These are phyloP conservation scores for Mobula birostris DNA, from an alignment of 2,113 vertebrate species.

Conservation along the genomic window DNA sequence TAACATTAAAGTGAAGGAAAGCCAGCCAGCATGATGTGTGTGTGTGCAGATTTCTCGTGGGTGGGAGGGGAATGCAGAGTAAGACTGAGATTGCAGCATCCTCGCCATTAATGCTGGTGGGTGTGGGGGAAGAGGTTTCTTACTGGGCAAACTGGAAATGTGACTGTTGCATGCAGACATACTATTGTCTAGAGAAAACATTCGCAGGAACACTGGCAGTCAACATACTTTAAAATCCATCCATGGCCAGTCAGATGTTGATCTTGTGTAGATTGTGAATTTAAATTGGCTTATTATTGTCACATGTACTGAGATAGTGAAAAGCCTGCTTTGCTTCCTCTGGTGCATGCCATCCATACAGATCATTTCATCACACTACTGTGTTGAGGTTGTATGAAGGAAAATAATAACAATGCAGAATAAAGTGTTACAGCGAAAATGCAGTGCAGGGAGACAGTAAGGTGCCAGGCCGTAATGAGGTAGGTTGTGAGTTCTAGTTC, in stretches of 20 bases:
- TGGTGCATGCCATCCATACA: too few relatives aligned
- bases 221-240: neutral
- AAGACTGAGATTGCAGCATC: neutral
- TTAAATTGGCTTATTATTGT: neutral
- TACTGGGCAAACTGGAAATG: neutral
- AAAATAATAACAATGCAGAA: too few relatives aligned
- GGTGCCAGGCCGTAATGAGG: too few relatives aligned
- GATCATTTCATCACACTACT: too few relatives aligned
- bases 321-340: too few relatives aligned
- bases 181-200: neutral
- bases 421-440: too few relatives aligned
- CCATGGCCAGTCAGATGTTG: neutral
- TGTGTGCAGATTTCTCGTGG: neutral
- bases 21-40: neutral
- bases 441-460: too few relatives aligned
- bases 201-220: neutral
- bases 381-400: too few relatives aligned
- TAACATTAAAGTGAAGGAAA: constrained; percentile 23
- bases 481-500: too few relatives aligned
- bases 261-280: neutral
- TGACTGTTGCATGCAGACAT: neutral
- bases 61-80: neutral
- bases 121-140: neutral
- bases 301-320: too few relatives aligned
- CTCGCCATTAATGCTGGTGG: neutral